A percentile compares a stretch with the other conserved stretches of the same genome.
phyloP scores from a whole-genome alignment of 2,113 vertebrate species.

The Hippocampus abdominalis region DNA sequence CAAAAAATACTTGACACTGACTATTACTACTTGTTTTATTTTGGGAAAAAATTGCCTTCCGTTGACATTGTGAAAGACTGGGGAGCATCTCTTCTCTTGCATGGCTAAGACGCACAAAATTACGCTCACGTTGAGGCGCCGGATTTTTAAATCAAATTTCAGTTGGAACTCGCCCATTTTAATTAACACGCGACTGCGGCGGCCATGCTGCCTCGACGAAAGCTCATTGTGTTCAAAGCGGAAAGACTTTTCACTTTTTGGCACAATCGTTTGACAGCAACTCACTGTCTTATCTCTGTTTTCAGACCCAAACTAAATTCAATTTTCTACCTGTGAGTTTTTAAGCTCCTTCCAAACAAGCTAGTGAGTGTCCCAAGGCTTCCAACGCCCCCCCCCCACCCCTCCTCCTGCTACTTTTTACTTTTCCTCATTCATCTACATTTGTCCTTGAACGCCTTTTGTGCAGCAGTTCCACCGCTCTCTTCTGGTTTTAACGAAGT shows the following conservation, averaged over 20 bases:
- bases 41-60: too few relatives aligned
- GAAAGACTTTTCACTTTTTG: slow-evolving; percentile 7
- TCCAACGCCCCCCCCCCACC: not conserved
- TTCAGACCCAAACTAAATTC: not conserved
- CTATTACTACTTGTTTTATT: too few relatives aligned
- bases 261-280: not conserved
- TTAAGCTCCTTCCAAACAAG: slow-evolving; percentile 8
- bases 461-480: not conserved
- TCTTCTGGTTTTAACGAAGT: slow-evolving; percentile 2
- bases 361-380: slow-evolving; percentile 1
- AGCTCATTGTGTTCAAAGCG: slow-evolving; percentile 1
- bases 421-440: not conserved
- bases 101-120: not conserved
- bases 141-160: not conserved
- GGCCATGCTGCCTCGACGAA: not conserved
- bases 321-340: slow-evolving; percentile 6
- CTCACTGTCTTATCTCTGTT: not conserved
- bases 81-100: too few relatives aligned
- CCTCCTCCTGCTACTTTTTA: not conserved
- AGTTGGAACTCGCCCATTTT: not conserved
- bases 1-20: too few relatives aligned
- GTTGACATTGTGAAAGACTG: too few relatives aligned
- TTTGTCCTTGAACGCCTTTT: slow-evolving; percentile 10
- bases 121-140: not conserved
- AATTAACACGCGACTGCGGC: slow-evolving; percentile 2